A percentile compares a stretch with the other conserved stretches of the same genome.
phyloP scores from a whole-genome alignment of 2,797 vertebrate species.

The Neopelma chrysocephalum region DNA sequence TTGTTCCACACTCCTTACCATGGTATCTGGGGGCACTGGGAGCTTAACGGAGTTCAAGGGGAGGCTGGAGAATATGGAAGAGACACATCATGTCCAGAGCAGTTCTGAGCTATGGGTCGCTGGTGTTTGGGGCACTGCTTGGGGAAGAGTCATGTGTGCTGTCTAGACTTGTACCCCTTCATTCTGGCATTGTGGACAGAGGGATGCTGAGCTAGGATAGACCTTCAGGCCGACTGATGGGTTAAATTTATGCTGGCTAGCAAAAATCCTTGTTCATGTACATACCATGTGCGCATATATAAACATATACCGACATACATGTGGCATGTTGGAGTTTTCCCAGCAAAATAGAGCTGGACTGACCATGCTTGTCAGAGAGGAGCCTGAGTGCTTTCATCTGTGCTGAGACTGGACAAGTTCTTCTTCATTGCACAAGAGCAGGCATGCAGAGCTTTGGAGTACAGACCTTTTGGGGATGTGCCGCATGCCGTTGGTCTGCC shows the following conservation, averaged over 20 bases:
- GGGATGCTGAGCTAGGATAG: neutral
- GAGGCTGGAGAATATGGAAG: neutral
- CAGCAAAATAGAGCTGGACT: neutral
- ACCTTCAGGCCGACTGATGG: neutral
- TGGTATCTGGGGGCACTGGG: neutral
- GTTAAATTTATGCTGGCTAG: neutral
- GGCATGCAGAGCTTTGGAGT: neutral
- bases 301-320: neutral
- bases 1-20: neutral
- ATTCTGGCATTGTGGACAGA: neutral
- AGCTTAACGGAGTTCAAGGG: neutral
- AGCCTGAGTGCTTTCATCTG: neutral
- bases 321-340: neutral
- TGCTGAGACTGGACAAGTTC: neutral
- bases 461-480: neutral
- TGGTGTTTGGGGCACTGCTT: neutral
- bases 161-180: accelerated
- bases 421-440: neutral
- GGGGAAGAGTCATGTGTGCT: neutral
- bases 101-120: neutral
- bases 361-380: neutral
- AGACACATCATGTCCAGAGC: neutral
- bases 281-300: neutral
- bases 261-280: neutral
- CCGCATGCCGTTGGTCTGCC: neutral